Conservation (phyloP, 53 echinoderm and acorn worm genomes). For the Arbacia lixula region DNA sequence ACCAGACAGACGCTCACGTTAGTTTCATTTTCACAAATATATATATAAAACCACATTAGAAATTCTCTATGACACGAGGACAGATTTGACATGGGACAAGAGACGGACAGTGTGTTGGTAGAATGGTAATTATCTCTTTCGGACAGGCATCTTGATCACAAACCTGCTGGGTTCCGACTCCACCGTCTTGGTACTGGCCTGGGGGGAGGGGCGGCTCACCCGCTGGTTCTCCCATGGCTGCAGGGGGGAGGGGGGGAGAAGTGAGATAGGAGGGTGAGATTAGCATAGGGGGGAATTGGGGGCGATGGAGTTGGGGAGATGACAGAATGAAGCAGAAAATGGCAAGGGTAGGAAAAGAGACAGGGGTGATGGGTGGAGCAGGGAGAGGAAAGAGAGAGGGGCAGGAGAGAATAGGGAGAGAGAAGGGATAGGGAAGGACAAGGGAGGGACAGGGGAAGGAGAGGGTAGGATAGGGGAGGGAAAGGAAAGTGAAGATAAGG, state of each 20-base stretch:
- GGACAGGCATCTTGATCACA: slow-evolving; percentile 45
- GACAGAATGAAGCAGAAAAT: background rate
- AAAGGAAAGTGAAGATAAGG: background rate
- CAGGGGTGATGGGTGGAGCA: background rate
- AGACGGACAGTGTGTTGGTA: slow-evolving; percentile 3
- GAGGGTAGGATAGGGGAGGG: background rate
- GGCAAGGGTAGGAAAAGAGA: background rate
- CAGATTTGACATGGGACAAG: no score
- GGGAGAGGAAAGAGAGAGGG: background rate
- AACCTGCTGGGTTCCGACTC: slow-evolving; percentile 52
- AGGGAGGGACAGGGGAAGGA: background rate
- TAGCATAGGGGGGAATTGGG: background rate
- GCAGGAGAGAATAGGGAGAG: no score
- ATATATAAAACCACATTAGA: no score
- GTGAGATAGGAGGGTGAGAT: background rate
- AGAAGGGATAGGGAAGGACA: background rate
- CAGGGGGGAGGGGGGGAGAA: background rate
- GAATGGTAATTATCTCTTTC: slow-evolving; percentile 48
- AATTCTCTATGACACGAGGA: no score
- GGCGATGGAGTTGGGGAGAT: background rate
- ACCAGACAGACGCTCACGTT: no score
- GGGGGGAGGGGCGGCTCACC: slow-evolving; percentile 6
- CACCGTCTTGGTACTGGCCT: slow-evolving; percentile 31
- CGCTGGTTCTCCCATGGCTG: slow-evolving; percentile 56
- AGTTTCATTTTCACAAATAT: no score